Base-by-base conservation (phyloP, 2,797 vertebrate genomes). In the Danio albolineatus region DNA sequence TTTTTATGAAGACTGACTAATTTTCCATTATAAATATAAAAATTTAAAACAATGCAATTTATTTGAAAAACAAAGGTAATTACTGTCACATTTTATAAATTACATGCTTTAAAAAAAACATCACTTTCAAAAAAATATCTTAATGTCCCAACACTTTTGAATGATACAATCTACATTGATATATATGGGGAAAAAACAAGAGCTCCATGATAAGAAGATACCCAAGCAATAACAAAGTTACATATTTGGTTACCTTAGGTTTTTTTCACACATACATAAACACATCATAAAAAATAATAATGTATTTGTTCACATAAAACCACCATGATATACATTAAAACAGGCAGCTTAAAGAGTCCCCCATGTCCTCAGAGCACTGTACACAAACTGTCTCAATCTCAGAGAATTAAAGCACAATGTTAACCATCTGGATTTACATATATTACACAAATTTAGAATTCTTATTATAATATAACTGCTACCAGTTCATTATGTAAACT, bases 141-240 rank as follows among this genome's bases (percentile, higher is more conserved):
- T 43, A 64, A 16, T 17, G 60, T 17, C 39, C 60, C 60, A 16
- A 64, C 10, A 43, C 10, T n/a, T 64, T 43, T 64, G n/a, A 43
- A 62, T 0, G 9, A 38, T 5, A 17, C 41, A 5, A 60, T 6
- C 16, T 28, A 73, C 7, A 56, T 36, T 66, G 59, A 78, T 54
- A 83, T 70, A 86, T 36, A 79, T 82, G 85, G 82, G 86, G 86
- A 88, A 85, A 41, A 85, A 82, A 76, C 78, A 73, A 79, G 83
- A 56, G 61, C 54, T 81, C 57, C 84, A 36, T 61, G 21, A 76
- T 28, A 67, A 48, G 44, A 4, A 74, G 4, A 66, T 49, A 65
- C 36, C 17, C 16, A 38, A 44, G 41, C 64, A 81, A 61, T 48
- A 28, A 66, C 12, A 74, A 6, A 9, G 16, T 66, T 13, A 56